Percentiles rank a stretch among this genome's conserved stretches.
phyloP scores from a whole-genome alignment of 1,140 invertebrate species.

The Drosophila truncata region DNA sequence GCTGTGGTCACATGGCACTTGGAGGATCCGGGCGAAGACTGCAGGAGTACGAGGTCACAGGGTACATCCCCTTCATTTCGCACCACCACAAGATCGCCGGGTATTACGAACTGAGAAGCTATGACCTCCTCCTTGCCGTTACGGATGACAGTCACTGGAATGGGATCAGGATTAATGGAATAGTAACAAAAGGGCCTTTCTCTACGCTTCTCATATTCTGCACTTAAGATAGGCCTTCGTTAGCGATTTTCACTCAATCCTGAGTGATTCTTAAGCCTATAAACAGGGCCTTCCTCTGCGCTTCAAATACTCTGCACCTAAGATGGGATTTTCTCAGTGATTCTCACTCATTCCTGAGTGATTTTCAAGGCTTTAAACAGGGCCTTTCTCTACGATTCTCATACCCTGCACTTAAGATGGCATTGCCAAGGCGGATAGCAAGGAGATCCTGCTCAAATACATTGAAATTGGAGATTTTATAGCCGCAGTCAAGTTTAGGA shows the following conservation, averaged over 20 bases:
- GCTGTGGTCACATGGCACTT: conserved; percentile 99
- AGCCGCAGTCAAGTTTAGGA: too few relatives aligned
- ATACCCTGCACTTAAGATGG: background rate
- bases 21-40: conserved; percentile 86
- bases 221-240: background rate
- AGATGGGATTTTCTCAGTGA: too few relatives aligned
- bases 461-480: too few relatives aligned
- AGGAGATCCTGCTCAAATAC: too few relatives aligned
- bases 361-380: too few relatives aligned
- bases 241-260: too few relatives aligned
- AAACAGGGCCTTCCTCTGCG: too few relatives aligned
- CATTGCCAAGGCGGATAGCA: too few relatives aligned
- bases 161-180: background rate
- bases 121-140: conserved; percentile 87
- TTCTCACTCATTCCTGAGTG: too few relatives aligned
- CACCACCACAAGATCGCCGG: conserved; percentile 92
- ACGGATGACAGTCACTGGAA: conserved; percentile 87
- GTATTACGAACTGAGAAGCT: conserved; percentile 87
- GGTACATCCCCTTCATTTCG: conserved; percentile 90
- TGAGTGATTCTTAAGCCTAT: too few relatives aligned
- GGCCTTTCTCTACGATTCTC: background rate
- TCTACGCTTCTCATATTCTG: background rate
- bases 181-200: background rate
- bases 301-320: too few relatives aligned
- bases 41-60: conserved; percentile 91